Evolutionary conservation across 2,888 invertebrate species (phyloP).

Genomic region (Trypoxylon attenuatum): DNA sequence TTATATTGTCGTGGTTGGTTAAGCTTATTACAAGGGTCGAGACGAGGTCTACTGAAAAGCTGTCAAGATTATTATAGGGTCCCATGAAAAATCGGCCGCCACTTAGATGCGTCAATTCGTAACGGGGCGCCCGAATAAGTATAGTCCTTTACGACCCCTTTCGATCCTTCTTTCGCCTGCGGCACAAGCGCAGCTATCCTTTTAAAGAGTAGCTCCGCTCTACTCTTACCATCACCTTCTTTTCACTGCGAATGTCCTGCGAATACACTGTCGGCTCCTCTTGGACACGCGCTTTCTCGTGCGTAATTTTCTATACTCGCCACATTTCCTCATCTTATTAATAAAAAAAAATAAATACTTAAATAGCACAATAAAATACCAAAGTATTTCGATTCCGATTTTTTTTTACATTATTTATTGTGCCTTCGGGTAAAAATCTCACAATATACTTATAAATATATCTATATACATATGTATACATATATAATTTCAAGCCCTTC

Average conservation of each 20-base stretch:
- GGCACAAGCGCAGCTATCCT: neutral
- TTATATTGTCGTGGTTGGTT: conserved; percentile 46
- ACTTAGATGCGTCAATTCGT: conserved; percentile 47
- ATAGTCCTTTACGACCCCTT: conserved; percentile 18
- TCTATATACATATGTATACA: too few relatives aligned
- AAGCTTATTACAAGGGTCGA: conserved; percentile 53
- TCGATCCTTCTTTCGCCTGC: neutral
- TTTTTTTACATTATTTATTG: too few relatives aligned
- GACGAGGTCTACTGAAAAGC: conserved; percentile 46
- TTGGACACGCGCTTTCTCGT: too few relatives aligned
- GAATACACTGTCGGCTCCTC: too few relatives aligned
- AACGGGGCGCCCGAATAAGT: conserved; percentile 32
- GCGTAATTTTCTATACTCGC: too few relatives aligned
- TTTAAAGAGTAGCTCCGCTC: neutral
- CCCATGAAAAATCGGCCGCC: conserved; percentile 47
- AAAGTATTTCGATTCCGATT: too few relatives aligned
- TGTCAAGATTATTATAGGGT: conserved; percentile 48
- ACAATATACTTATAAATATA: too few relatives aligned
- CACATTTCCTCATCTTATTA: too few relatives aligned
- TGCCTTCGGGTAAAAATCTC: too few relatives aligned
- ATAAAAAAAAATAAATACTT: too few relatives aligned
- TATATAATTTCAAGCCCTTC: too few relatives aligned
- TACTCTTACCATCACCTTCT: neutral
- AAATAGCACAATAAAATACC: too few relatives aligned
- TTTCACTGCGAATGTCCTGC: neutral